phyloP scores from a whole-genome alignment of 2,797 vertebrate species.

The Hirundo rustica region DNA sequence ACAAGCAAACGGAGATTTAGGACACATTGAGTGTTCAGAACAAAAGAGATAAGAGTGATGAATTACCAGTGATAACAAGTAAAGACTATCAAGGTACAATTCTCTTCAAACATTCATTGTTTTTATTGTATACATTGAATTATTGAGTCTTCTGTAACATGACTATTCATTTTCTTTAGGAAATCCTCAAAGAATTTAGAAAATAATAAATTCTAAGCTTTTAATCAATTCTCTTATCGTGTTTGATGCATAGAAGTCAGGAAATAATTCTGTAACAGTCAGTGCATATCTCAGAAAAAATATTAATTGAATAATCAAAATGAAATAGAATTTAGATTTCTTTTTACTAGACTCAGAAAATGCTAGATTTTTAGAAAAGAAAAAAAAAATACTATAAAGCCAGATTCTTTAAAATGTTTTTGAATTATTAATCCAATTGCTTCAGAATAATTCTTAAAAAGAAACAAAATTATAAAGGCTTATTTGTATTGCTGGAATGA shows the following conservation, averaged over 20 bases:
- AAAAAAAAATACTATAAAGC: neutral
- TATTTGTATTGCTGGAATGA: neutral
- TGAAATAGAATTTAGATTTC: conserved; percentile 2
- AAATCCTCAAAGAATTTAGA: conserved; percentile 19
- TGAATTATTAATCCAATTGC: neutral
- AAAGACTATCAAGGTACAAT: conserved; percentile 4
- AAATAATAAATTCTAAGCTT: conserved; percentile 19
- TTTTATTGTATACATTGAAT: conserved; percentile 29
- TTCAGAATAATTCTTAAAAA: neutral
- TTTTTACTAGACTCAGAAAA: neutral
- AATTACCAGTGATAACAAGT: conserved; percentile 53
- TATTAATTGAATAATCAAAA: neutral
- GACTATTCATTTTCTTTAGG: neutral
- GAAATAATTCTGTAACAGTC: neutral
- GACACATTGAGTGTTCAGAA: neutral
- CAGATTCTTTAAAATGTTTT: neutral
- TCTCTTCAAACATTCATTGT: conserved; percentile 22
- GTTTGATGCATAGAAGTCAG: neutral
- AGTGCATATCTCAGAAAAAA: neutral
- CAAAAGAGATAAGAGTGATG: conserved; percentile 42
- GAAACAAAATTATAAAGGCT: neutral
- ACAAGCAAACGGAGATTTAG: conserved; percentile 12
- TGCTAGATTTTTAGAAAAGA: neutral
- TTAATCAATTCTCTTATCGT: conserved; percentile 10
- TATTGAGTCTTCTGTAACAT: neutral